Base-by-base conservation (phyloP, 2,797 vertebrate genomes). In the Cuniculus paca region DNA sequence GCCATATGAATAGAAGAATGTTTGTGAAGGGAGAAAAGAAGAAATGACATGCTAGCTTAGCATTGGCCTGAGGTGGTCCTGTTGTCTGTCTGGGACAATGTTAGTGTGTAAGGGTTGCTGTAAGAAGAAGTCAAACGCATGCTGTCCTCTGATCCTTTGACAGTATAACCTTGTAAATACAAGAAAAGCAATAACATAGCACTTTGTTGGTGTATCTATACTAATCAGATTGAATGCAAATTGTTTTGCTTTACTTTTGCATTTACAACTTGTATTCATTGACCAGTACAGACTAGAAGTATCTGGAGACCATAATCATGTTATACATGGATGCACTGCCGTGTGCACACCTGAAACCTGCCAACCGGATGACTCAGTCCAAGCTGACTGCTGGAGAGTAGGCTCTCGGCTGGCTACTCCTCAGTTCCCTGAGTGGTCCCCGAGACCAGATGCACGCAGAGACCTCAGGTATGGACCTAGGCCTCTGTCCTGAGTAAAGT, bases 181-280 rank as follows among this genome's bases (percentile, higher is more conserved):
- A 85, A 50, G 20, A 24, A 74, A 91, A 61, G 31, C 26, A 56
- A 4, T 56, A 70, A 54, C 4, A 36, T 0, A 79, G 39, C 87
- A 75, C 79, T 90, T 80, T 31, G 54, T 61, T 42, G 52, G 42
- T 74, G 94, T 89, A 45, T 14, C 34, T 70, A 22, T 5, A 26
- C 65, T 75, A 94, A 88, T 85, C 39, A 22, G n/a, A 70, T 60
- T 94, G 54, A 54, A 54, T 36, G 39, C 39, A 75, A 85, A 74
- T 54, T 54, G 36, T 86, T 82, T 83, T 94, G 70, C 56, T 72
- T 75, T 75, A 48, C 48, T 95, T 90, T 88, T 88, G 36, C 81
- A 80, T 78, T 91, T 79, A 68, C 34, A 92, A 50, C 24, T 78
- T 28, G 56, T 45, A 17, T 5, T 24, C 60, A 56, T 80, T 63